phyloP scores from a whole-genome alignment of 2,113 vertebrate species.

The Campylomormyrus numenius region DNA sequence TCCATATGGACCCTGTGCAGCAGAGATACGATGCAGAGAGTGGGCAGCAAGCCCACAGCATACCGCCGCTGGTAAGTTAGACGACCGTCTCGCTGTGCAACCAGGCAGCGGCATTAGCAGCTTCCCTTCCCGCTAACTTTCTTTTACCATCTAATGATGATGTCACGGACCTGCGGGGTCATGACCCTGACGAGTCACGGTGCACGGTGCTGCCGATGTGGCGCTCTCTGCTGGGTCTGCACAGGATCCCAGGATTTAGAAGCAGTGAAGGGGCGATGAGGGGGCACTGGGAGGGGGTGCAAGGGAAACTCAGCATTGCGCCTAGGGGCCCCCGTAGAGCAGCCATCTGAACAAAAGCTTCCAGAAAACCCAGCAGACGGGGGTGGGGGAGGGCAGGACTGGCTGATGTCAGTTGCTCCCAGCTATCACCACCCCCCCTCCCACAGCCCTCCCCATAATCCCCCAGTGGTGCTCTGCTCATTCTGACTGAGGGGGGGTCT shows the following conservation, averaged over 20 bases:
- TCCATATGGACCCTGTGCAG: background rate
- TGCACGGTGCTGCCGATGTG: background rate
- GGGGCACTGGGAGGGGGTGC: background rate
- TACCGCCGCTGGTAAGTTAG: background rate
- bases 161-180: background rate
- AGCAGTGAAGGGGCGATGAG: background rate
- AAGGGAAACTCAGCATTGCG: background rate
- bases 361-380: background rate
- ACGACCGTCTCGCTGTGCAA: background rate
- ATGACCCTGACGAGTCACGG: background rate
- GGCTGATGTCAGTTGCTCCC: background rate
- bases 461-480: background rate
- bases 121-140: background rate
- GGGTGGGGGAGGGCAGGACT: background rate
- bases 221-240: background rate
- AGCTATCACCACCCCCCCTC: background rate
- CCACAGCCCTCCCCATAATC: background rate
- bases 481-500: background rate
- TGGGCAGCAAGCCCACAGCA: background rate
- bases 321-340: background rate
- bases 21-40: background rate
- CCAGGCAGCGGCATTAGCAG: background rate
- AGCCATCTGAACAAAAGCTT: background rate
- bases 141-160: background rate
- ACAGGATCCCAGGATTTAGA: background rate